Base-by-base conservation (phyloP, 2,797 vertebrate genomes). In the Ibycter americanus region DNA sequence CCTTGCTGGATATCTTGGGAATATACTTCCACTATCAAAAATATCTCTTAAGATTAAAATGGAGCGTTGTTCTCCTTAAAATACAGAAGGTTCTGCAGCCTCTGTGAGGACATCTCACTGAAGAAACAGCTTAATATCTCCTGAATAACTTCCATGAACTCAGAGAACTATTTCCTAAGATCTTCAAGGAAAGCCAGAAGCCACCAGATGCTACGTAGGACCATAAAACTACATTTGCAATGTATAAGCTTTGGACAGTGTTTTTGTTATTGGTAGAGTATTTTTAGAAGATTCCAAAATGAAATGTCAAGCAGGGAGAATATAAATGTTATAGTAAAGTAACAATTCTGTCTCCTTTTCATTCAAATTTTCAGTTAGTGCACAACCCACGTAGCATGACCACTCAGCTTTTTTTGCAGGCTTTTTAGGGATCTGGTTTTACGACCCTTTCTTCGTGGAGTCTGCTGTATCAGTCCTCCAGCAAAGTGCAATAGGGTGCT, bases 321-420 rank as follows among this genome's bases (percentile, higher is more conserved):
- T 0, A 3, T 20, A 83, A 78, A 62, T 42, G 5, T 62, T 87
- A 38, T 3, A 38, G 15, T 26, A 46, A 68, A 49, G 12, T 83
- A 71, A 79, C 9, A 31, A 8, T 21, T 63, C 26, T 51, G 59
- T 51, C 12, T 27, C 16, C 34, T 62, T 89, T 46, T 65, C 78
- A 38, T 84, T 76, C 12, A 66, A 47, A 59, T 70, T 66, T 67
- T 81, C 67, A 40, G 46, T 46, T 58, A 56, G 27, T 63, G 89
- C 32, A 79, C 46, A 74, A 68, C 4, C 4, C 21, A 36, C 32
- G 49, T 26, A 54, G 6, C 12, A 76, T 0, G 0, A 44, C 12
- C 15, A 58, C n/a, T 67, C 9, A 22, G 8, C 1, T 8, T 58
- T 86, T 56, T 83, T n/a, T n/a, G 5, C 14, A 44, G 18, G 22